phyloP scores from a whole-genome alignment of 2,797 vertebrate species.

The Phylloscopus collybita region DNA sequence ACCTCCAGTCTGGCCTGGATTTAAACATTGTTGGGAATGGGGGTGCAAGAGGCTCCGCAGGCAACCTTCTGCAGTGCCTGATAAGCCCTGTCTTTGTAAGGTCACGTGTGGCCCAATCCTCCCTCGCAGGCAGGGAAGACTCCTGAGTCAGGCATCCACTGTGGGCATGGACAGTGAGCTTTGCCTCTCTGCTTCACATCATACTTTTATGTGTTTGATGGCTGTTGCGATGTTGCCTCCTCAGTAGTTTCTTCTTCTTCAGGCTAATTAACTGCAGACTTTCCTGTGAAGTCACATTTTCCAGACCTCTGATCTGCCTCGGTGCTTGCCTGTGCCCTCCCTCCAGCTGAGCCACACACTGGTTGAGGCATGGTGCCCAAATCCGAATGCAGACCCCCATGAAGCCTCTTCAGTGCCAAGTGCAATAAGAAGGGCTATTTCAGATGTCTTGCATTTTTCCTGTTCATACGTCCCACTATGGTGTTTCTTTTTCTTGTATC shows the following conservation, averaged over 20 bases:
- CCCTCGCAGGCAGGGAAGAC: background rate
- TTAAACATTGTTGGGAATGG: background rate
- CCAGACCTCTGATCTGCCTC: background rate
- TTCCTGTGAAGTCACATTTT: background rate
- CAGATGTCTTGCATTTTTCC: background rate
- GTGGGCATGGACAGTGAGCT: fast-evolving
- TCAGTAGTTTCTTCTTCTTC: background rate
- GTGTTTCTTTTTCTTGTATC: background rate
- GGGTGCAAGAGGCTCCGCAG: background rate
- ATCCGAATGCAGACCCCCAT: background rate
- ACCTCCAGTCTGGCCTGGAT: background rate
- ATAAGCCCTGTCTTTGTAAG: background rate
- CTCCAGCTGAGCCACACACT: background rate
- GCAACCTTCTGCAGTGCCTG: background rate
- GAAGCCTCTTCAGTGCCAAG: background rate
- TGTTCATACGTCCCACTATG: background rate
- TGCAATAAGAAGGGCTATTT: background rate
- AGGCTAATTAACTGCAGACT: background rate
- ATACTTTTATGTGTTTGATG: background rate
- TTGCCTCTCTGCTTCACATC: background rate
- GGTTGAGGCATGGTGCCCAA: background rate
- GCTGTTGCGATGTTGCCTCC: background rate
- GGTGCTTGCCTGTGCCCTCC: background rate
- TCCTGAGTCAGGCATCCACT: fast-evolving
- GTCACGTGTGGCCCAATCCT: fast-evolving